Base-by-base conservation (phyloP, 2,888 invertebrate species). In the Callyntrura guangdongensis region DNA sequence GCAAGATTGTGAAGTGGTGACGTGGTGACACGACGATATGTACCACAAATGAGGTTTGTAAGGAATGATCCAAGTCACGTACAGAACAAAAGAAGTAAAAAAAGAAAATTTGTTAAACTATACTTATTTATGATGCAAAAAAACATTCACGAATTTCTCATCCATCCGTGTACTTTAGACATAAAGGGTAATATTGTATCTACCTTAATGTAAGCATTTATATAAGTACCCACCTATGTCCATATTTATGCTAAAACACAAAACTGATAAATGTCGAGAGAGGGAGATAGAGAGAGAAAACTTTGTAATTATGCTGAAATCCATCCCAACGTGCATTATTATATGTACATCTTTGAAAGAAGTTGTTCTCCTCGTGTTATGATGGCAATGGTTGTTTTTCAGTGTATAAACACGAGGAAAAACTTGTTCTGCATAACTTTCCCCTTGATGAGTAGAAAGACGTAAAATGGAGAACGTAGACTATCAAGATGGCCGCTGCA, bases 31-130 rank as follows among this genome's bases (percentile, higher is more conserved):
- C 4, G n/a, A 27, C 36, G 69, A 45, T 45, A 14, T 36, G 9
- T 8, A 36, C 45, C 17, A n/a, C 67, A 11, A 9, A 67, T 72
- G 72, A 45, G 47, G 72, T 45, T 72, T 72, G 8, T 36, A 6
- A 72, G 72, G 47, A 45, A 45, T 45, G 8, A 20, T 5, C n/a
- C 49, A 47, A 74, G 74, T 74, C 74, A 74, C 74, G 74, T 74
- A 74, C 49, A 12, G 49, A 74, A 45, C 67, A 67, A 45, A 49
- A 49, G 20, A 47, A 49, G 47, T 20, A 11, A 49, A 74, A 49
- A 74, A 74, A 17, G 17, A 74, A 49, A 74, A 49, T 72, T 74
- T 49, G 49, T 17, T 49, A 47, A 49, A 49, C 49, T 14, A n/a
- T n/a, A n/a, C 74, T 49, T 22, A 74, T 74, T 74, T 47, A 22